A percentile compares a stretch with the other conserved stretches of the same genome.
phyloP scores from a whole-genome alignment of 2,113 vertebrate genomes.

The Antennarius striatus region DNA sequence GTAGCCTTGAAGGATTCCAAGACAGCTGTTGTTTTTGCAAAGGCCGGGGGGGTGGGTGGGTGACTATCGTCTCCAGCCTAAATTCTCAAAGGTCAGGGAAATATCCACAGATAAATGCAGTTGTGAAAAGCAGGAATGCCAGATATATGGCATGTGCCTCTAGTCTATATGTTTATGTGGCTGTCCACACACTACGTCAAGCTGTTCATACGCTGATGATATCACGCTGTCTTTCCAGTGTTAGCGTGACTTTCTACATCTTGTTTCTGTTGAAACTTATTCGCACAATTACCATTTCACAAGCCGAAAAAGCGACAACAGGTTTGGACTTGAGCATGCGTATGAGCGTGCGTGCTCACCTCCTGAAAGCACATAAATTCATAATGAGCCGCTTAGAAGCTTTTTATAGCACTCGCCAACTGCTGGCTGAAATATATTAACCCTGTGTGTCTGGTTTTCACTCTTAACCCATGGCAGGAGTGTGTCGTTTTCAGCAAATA shows the following conservation, averaged over 20 bases:
- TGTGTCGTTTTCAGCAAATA: conserved; percentile 35
- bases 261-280: conserved; percentile 20
- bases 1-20: conserved; percentile 11
- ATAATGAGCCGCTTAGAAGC: conserved; percentile 39
- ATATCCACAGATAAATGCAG: conserved; percentile 14
- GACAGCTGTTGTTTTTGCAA: conserved; percentile 10
- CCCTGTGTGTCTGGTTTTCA: conserved; percentile 11
- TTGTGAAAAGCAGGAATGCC: conserved; percentile 15
- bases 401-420: conserved; percentile 41
- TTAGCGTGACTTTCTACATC: conserved; percentile 20
- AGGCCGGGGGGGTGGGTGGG: not conserved
- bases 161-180: conserved; percentile 7
- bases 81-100: conserved; percentile 54
- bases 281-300: not conserved
- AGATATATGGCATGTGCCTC: conserved; percentile 3
- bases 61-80: not conserved
- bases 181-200: conserved; percentile 38
- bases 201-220: conserved; percentile 36
- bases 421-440: conserved; percentile 33
- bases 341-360: not conserved
- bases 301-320: conserved; percentile 21
- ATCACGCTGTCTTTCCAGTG: conserved; percentile 25
- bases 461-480: conserved; percentile 2
- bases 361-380: conserved; percentile 36
- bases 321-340: not conserved